Evolutionary conservation across 2,113 vertebrate species (phyloP).

Genomic region (Eretmochelys imbricata): DNA sequence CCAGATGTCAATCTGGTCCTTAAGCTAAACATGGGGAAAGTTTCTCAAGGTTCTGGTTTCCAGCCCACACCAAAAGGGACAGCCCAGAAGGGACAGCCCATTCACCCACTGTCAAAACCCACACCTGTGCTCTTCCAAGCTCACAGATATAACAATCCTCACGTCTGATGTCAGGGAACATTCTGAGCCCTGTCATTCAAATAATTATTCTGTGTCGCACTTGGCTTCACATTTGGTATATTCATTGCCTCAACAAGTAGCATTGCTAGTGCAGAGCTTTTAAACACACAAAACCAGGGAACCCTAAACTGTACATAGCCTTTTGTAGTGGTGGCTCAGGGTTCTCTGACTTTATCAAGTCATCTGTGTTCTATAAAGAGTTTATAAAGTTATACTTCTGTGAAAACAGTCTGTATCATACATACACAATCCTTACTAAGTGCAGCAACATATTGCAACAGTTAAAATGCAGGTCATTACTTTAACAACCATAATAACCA

Average conservation of each 20-base stretch:
- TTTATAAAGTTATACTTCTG: neutral
- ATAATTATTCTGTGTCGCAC: neutral
- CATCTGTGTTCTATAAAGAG: neutral
- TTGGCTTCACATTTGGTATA: neutral
- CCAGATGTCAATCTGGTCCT: neutral
- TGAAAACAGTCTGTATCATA: too few species aligned
- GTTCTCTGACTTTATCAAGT: neutral
- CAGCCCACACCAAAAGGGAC: neutral
- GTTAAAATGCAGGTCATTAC: neutral
- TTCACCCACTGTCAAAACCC: neutral
- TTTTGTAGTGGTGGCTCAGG: neutral
- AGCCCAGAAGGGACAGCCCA: neutral
- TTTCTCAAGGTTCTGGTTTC: neutral
- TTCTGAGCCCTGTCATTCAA: neutral
- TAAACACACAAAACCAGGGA: neutral
- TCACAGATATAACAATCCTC: neutral
- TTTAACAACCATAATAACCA: neutral
- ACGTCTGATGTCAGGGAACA: neutral
- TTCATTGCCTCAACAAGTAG: neutral
- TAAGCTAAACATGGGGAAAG: neutral
- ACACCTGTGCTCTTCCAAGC: neutral
- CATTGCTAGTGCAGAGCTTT: neutral
- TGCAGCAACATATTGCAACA: neutral
- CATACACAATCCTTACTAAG: neutral
- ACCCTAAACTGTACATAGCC: neutral